Conservation (phyloP, 2,113 vertebrate species). For the Vireo altiloquus region DNA sequence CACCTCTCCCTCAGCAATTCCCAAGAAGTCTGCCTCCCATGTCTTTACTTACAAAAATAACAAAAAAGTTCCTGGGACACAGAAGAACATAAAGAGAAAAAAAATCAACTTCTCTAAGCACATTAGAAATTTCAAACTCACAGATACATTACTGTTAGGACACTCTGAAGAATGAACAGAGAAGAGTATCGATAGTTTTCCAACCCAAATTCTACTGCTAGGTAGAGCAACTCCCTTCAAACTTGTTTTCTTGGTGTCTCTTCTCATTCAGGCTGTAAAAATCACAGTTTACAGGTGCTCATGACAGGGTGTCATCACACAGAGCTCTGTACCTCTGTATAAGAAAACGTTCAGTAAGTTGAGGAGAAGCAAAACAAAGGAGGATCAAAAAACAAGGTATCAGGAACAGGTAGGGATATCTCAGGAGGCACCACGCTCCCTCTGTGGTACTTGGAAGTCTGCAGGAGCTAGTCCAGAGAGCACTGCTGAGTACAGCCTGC, state of each 20-base stretch:
- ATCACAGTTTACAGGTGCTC: not conserved
- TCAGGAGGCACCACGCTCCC: not conserved
- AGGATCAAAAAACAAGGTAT: not conserved
- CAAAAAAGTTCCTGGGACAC: not conserved
- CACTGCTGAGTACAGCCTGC: not conserved
- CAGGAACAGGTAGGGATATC: not conserved
- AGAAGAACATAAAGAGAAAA: not conserved
- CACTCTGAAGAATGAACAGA: not conserved
- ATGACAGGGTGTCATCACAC: not conserved
- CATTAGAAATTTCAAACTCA: not conserved
- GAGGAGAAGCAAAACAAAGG: not conserved
- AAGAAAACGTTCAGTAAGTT: not conserved
- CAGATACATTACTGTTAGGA: not conserved
- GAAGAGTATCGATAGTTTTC: not conserved
- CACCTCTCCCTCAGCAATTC: not conserved
- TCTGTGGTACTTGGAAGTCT: not conserved
- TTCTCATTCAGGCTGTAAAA: not conserved
- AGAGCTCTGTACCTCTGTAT: rapidly evolving
- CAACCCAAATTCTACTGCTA: not conserved
- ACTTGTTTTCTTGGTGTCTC: not conserved
- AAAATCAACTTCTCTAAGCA: not conserved
- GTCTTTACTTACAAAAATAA: not conserved
- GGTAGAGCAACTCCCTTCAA: not conserved
- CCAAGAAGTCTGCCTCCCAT: not conserved
- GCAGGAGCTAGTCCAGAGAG: not conserved